These are phyloP conservation scores for Drosophila mimetica DNA, from an alignment of 2,888 invertebrate genomes.

Conservation along the genomic window DNA sequence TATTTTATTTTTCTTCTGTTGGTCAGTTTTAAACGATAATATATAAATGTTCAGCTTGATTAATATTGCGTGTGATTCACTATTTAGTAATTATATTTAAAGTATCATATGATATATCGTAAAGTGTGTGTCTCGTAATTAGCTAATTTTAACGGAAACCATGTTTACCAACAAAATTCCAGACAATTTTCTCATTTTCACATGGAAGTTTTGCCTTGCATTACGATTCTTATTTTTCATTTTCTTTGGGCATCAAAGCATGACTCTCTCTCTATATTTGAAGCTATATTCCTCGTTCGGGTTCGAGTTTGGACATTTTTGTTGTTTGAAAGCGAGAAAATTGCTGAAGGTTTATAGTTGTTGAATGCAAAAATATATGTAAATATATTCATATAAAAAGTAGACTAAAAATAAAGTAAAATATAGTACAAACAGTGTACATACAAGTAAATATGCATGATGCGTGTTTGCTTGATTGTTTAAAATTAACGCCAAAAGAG, in stretches of 20 bases:
- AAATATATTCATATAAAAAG: conserved; percentile 49
- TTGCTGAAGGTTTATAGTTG: conserved; percentile 33
- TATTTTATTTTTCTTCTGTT: conserved; percentile 47
- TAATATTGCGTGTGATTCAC: conserved; percentile 72
- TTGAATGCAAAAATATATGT: conserved; percentile 48
- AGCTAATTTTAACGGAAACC: conserved; percentile 35
- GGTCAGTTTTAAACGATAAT: conserved; percentile 64
- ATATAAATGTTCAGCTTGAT: conserved; percentile 79
- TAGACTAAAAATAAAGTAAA: conserved; percentile 66
- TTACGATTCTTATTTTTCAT: conserved; percentile 27
- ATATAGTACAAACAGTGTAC: conserved; percentile 55
- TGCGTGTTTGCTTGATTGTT: conserved; percentile 37
- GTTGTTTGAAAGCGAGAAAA: conserved; percentile 46
- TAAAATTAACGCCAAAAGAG: conserved; percentile 63
- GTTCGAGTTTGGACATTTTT: conserved; percentile 54
- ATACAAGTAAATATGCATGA: conserved; percentile 22
- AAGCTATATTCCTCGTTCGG: conserved; percentile 31
- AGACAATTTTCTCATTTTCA: conserved; percentile 47
- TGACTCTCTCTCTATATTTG: conserved; percentile 70
- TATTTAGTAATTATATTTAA: conserved; percentile 43
- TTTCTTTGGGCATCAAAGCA: conserved; percentile 76
- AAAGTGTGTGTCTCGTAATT: conserved; percentile 28
- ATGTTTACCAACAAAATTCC: conserved; percentile 40
- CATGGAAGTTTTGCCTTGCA: conserved; percentile 30
- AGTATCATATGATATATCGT: conserved; percentile 24